phyloP scores from a whole-genome alignment of 2,113 vertebrate species.

The Mustela lutreola region DNA sequence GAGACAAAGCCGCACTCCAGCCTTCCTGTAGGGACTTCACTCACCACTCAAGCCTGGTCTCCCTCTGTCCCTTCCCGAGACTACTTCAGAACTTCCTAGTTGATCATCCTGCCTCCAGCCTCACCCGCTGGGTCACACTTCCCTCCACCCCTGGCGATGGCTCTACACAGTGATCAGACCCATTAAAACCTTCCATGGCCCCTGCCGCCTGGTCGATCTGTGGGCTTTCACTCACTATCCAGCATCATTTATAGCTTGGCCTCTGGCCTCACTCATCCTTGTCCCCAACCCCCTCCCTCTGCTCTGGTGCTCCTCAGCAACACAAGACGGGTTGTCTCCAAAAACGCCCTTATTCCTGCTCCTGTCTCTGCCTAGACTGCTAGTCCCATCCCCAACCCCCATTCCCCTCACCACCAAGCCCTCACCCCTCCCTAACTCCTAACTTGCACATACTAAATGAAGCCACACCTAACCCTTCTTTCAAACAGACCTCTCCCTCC shows the following conservation, averaged over 20 bases:
- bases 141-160: accelerated
- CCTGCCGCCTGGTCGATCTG: accelerated
- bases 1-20: neutral
- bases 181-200: neutral
- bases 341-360: neutral
- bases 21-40: neutral
- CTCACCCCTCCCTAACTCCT: neutral
- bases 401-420: neutral
- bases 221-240: neutral
- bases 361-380: neutral
- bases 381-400: too few species aligned
- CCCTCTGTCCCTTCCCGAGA: neutral
- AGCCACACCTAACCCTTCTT: neutral
- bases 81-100: neutral
- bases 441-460: accelerated
- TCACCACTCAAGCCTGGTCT: neutral
- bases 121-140: neutral
- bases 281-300: too few species aligned
- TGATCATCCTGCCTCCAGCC: neutral
- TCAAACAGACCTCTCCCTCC: neutral
- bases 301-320: neutral
- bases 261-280: neutral
- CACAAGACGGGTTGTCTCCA: neutral
- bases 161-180: neutral
- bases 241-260: neutral